These are phyloP conservation scores for Drosophila siamana DNA, from an alignment of 2,888 invertebrate species.

Conservation along the genomic window DNA sequence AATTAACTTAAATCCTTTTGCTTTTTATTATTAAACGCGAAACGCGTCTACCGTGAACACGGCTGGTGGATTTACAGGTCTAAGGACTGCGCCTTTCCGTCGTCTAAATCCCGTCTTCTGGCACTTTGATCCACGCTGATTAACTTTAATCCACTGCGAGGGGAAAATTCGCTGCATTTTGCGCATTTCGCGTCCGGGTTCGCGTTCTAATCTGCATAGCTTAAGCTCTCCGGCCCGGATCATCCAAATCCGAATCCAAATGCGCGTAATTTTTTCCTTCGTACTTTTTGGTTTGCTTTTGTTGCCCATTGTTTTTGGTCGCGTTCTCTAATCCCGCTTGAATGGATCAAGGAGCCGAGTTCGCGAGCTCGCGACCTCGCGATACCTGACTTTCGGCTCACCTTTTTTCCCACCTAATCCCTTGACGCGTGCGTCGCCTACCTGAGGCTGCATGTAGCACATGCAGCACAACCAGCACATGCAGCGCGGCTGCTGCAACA, in stretches of 20 bases:
- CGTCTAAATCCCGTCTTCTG: constrained; percentile 20
- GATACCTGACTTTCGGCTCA: constrained; percentile 69
- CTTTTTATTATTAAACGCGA: constrained; percentile 71
- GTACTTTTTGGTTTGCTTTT: constrained; percentile 21
- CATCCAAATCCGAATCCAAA: constrained; percentile 65
- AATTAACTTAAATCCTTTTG: constrained; percentile 75
- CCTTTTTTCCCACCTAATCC: constrained; percentile 66
- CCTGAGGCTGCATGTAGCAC: constrained; percentile 33
- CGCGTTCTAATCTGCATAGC: constrained; percentile 71
- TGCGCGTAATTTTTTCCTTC: constrained; percentile 47
- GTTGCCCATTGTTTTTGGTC: constrained; percentile 17
- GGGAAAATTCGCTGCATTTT: constrained; percentile 61
- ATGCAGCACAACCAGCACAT: constrained; percentile 6
- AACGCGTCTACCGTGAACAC: constrained; percentile 19
- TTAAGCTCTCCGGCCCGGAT: constrained; percentile 69
- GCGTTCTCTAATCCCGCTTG: constrained; percentile 66
- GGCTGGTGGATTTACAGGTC: background rate
- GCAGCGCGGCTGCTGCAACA: constrained; percentile 22
- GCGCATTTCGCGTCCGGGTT: background rate
- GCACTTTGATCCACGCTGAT: constrained; percentile 32
- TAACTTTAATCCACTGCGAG: constrained; percentile 65
- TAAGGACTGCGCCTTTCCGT: constrained; percentile 25
- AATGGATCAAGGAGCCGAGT: constrained; percentile 68
- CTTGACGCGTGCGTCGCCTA: constrained; percentile 68
- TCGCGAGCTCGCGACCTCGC: constrained; percentile 57